These are phyloP conservation scores for Perognathus longimembris DNA, from an alignment of 2,113 vertebrate genomes.

Conservation along the genomic window DNA sequence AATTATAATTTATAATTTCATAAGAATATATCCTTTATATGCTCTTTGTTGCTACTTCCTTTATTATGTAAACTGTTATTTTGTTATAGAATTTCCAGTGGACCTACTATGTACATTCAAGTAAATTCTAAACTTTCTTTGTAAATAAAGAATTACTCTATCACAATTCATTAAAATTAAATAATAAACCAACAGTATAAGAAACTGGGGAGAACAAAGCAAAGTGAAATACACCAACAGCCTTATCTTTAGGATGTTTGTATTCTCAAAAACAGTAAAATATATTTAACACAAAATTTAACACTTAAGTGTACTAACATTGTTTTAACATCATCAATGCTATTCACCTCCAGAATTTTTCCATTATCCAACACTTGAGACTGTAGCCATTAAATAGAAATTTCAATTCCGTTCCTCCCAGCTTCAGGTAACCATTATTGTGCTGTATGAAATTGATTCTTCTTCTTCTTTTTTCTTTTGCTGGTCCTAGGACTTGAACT, in stretches of 20 bases:
- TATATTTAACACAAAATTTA: conserved; percentile 7
- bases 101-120: conserved; percentile 16
- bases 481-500: too few relatives aligned
- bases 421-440: background rate
- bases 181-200: background rate
- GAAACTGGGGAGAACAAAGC: conserved; percentile 27
- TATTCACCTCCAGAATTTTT: background rate
- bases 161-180: background rate
- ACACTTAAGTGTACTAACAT: background rate
- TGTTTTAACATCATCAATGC: background rate
- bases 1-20: conserved; percentile 32
- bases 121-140: background rate
- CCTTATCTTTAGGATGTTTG: background rate
- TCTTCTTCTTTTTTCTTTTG: background rate
- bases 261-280: background rate
- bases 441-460: background rate
- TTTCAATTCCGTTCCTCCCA: background rate
- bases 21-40: conserved; percentile 28
- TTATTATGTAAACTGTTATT: background rate
- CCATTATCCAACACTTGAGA: background rate
- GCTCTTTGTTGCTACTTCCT: background rate
- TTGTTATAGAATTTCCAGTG: background rate
- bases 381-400: conserved; percentile 15
- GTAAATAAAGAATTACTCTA: background rate
- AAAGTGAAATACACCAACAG: background rate